Evolutionary conservation across 2,797 vertebrate species (phyloP).

Genomic region (Philypnodon macrostomus): DNA sequence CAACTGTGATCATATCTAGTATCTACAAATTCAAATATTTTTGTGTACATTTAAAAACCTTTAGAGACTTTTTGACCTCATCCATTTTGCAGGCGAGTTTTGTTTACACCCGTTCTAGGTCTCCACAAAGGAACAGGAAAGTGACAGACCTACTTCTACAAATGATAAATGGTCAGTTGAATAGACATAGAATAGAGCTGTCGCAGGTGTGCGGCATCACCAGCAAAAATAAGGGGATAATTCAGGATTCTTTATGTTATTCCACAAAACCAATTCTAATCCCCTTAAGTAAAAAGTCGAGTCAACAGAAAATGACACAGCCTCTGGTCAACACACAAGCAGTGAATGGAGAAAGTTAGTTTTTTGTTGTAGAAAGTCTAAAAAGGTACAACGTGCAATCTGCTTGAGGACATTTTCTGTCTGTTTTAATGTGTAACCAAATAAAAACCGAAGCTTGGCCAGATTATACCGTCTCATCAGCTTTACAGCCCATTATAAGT

Average conservation of each 20-base stretch:
- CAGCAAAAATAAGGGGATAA: slow-evolving; percentile 36
- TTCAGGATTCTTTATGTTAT: slow-evolving; percentile 37
- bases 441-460: slow-evolving; percentile 20
- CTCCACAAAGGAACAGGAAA: slow-evolving; percentile 26
- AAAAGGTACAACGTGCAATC: not conserved
- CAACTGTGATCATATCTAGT: slow-evolving; percentile 20
- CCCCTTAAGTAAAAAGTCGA: slow-evolving; percentile 54
- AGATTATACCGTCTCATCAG: slow-evolving; percentile 8
- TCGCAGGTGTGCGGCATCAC: slow-evolving; percentile 24
- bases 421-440: slow-evolving; percentile 17
- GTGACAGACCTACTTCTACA: slow-evolving; percentile 20
- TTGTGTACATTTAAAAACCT: not conserved
- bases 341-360: not conserved
- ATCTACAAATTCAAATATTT: not conserved
- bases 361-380: slow-evolving; percentile 12
- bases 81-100: slow-evolving; percentile 34
- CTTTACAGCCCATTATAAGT: slow-evolving; percentile 11
- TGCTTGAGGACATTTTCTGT: slow-evolving; percentile 20
- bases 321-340: not conserved
- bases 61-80: not conserved
- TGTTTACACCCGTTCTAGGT: slow-evolving; percentile 42
- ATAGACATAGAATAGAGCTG: slow-evolving; percentile 35
- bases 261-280: slow-evolving; percentile 42
- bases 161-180: slow-evolving; percentile 28
- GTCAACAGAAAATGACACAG: not conserved